Evolutionary conservation across 2,113 vertebrate genomes (phyloP).

Genomic region (Fukomys damarensis): DNA sequence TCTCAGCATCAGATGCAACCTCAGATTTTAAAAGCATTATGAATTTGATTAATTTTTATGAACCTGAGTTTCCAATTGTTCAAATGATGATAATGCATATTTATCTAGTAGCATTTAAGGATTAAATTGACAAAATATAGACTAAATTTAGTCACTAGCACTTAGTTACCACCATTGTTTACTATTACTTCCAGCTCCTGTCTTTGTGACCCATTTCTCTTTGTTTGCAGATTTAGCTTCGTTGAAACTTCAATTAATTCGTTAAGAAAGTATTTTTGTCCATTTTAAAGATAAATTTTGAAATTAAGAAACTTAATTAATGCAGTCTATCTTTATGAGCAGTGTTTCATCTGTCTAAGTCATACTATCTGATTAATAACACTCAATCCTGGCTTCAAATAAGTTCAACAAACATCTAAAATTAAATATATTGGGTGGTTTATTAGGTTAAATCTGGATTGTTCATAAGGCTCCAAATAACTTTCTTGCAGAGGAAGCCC

Average conservation of each 20-base stretch:
- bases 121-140: conserved; percentile 19
- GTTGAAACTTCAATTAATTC: conserved; percentile 26
- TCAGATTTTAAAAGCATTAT: not conserved
- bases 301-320: conserved; percentile 47
- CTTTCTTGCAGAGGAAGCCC: not conserved
- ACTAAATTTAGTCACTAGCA: not conserved
- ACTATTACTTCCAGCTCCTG: not conserved
- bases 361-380: not conserved
- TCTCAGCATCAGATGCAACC: not conserved
- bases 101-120: not conserved
- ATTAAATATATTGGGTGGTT: conserved; percentile 25
- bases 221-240: not conserved
- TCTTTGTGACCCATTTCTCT: not conserved
- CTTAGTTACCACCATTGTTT: not conserved
- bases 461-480: conserved; percentile 6
- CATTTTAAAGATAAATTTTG: not conserved
- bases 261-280: not conserved
- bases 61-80: conserved; percentile 29
- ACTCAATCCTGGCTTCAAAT: not conserved
- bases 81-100: not conserved
- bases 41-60: conserved; percentile 15
- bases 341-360: not conserved
- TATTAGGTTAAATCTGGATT: conserved; percentile 39
- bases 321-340: not conserved
- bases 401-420: conserved; percentile 38